Percentiles rank a stretch among this genome's conserved stretches.
phyloP scores from a whole-genome alignment of 2,888 invertebrate species.

The Dorcus parallelipipedus region DNA sequence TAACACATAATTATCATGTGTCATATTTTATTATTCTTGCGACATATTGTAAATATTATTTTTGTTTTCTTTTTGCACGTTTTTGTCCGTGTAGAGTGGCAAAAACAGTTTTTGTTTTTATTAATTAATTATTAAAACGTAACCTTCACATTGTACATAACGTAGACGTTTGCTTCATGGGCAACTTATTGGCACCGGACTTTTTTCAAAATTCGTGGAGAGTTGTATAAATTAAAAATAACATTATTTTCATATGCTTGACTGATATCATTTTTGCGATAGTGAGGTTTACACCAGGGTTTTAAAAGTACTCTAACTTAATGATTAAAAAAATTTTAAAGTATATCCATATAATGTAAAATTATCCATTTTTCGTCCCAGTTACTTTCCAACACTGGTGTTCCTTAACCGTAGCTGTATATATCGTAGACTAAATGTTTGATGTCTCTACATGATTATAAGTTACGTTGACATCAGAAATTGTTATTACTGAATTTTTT shows the following conservation, averaged over 20 bases:
- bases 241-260: constrained; percentile 25
- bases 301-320: constrained; percentile 16
- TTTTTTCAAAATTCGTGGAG: constrained; percentile 18
- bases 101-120: neutral
- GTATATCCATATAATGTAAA: neutral
- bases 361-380: constrained; percentile 1
- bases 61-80: constrained; percentile 6
- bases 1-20: neutral
- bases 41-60: constrained; percentile 15
- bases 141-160: constrained; percentile 4
- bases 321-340: neutral
- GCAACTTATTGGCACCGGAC: constrained; percentile 19
- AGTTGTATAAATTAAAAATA: constrained; percentile 18
- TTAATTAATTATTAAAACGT: constrained; percentile 1
- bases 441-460: constrained; percentile 11
- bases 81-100: neutral
- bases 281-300: constrained; percentile 25
- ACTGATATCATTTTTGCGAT: constrained; percentile 21
- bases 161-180: constrained; percentile 18
- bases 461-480: constrained; percentile 8
- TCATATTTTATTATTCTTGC: neutral
- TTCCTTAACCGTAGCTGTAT: constrained; percentile 31
- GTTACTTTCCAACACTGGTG: constrained; percentile 29
- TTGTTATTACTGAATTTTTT: constrained; percentile 18
- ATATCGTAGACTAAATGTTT: constrained; percentile 29